These are phyloP conservation scores for Hirundichthys speculiger DNA, from an alignment of 2,113 vertebrate genomes.

Conservation along the genomic window DNA sequence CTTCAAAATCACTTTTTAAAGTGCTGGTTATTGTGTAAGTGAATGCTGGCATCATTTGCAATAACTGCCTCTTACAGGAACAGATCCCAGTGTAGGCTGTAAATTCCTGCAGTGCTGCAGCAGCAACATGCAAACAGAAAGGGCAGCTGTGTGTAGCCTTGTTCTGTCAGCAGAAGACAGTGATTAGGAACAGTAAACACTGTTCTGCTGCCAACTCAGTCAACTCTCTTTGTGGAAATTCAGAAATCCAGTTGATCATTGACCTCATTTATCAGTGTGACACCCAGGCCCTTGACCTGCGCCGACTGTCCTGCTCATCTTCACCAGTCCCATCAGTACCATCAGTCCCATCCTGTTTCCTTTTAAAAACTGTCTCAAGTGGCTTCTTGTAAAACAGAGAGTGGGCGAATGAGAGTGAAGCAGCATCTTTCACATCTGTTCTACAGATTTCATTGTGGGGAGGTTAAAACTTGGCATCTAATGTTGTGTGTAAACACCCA, in stretches of 20 bases:
- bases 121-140: background rate
- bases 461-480: background rate
- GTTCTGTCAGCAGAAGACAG: conserved; percentile 8
- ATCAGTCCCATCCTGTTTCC: no score
- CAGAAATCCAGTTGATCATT: conserved; percentile 10
- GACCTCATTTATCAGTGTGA: conserved; percentile 37
- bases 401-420: background rate
- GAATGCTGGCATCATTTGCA: no score
- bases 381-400: no score
- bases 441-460: background rate
- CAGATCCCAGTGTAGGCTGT: background rate
- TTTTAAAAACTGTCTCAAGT: no score
- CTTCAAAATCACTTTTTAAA: no score
- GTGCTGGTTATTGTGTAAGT: no score
- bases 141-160: background rate
- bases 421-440: background rate
- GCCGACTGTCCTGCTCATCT: background rate
- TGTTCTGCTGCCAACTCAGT: background rate
- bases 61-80: no score
- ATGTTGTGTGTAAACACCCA: background rate
- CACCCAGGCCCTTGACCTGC: conserved; percentile 47
- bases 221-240: background rate
- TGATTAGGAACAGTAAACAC: conserved; percentile 11
- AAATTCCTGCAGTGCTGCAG: background rate
- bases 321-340: background rate